These are phyloP conservation scores for Anneissia japonica DNA, from an alignment of 35 echinoderm and acorn worm species.

Conservation along the genomic window DNA sequence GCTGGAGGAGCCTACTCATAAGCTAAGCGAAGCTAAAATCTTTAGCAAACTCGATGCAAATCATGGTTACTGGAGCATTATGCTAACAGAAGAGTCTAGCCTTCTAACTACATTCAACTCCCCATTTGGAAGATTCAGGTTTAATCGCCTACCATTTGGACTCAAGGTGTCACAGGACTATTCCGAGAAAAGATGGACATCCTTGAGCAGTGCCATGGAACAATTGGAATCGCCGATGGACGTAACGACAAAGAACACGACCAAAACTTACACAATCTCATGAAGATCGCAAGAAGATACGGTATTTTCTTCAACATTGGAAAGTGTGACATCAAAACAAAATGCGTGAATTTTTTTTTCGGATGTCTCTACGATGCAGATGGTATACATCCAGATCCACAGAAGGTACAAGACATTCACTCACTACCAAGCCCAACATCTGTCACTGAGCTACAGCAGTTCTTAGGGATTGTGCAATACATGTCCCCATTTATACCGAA, in stretches of 20 bases:
- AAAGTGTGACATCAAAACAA: neutral
- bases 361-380: constrained; percentile 16
- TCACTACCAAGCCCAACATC: neutral
- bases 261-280: constrained; percentile 8
- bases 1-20: neutral
- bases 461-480: constrained; percentile 18
- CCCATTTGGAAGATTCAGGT: constrained; percentile 41
- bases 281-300: constrained; percentile 18
- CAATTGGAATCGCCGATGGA: constrained; percentile 48
- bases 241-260: neutral
- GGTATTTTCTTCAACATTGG: neutral
- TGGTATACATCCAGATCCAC: constrained; percentile 41
- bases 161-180: constrained; percentile 42
- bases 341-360: constrained; percentile 15
- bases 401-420: constrained; percentile 29
- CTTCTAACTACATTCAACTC: constrained; percentile 30
- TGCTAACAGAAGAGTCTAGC: neutral
- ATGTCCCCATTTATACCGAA: constrained; percentile 24
- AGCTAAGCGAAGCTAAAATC: neutral
- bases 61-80: constrained; percentile 14
- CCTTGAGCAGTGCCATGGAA: constrained; percentile 44
- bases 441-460: constrained; percentile 10
- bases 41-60: constrained; percentile 21
- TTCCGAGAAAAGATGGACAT: constrained; percentile 56
- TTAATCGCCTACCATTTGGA: constrained; percentile 23